Evolutionary conservation across 1,140 invertebrate genomes (phyloP).

Genomic region (Hylyphantes graminicola): DNA sequence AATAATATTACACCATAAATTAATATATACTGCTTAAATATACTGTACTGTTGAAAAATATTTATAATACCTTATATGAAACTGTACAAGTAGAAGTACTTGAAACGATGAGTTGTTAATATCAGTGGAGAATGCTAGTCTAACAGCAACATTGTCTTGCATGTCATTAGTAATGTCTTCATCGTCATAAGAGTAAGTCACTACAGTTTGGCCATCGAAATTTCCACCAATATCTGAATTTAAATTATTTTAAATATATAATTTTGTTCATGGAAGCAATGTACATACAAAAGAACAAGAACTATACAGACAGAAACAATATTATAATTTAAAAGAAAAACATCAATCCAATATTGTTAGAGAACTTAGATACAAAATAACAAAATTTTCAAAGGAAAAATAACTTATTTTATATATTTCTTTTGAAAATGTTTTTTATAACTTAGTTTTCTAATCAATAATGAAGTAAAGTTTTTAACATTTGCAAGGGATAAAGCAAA

Average conservation of each 20-base stretch:
- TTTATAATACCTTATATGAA: slow-evolving; percentile 44
- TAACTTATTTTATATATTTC: neutral
- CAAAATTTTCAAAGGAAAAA: neutral
- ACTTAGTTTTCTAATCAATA: too few relatives aligned
- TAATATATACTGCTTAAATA: neutral
- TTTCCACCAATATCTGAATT: slow-evolving; percentile 84
- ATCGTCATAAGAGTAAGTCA: slow-evolving; percentile 72
- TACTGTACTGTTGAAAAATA: neutral
- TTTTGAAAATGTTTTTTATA: neutral
- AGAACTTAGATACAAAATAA: neutral
- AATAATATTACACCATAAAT: slow-evolving; percentile 23
- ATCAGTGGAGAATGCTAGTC: slow-evolving; percentile 78
- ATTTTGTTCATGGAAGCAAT: neutral
- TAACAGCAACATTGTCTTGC: slow-evolving; percentile 68
- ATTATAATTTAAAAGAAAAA: too few relatives aligned
- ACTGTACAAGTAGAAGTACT: slow-evolving; percentile 54
- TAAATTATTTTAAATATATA: neutral
- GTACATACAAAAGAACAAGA: neutral
- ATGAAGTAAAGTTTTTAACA: too few relatives aligned
- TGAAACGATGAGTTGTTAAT: slow-evolving; percentile 67
- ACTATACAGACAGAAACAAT: neutral
- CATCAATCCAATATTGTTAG: too few relatives aligned
- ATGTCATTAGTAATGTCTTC: slow-evolving; percentile 67
- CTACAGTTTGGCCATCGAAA: slow-evolving; percentile 85
- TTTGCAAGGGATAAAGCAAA: too few relatives aligned